These are phyloP conservation scores for Anniella stebbinsi DNA, from an alignment of 2,797 vertebrate genomes.

Conservation along the genomic window DNA sequence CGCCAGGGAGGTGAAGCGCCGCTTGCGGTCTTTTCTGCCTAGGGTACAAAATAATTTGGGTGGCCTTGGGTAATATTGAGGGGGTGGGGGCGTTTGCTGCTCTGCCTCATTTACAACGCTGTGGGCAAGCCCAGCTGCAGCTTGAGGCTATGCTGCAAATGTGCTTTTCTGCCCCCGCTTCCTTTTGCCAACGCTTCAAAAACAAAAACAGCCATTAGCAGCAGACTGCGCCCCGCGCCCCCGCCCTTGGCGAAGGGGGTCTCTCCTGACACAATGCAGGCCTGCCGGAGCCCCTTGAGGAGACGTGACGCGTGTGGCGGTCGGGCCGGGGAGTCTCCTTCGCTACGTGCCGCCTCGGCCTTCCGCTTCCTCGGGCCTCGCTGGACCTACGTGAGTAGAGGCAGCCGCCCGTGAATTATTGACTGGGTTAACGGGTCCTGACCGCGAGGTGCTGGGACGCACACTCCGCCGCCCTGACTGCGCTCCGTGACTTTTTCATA, in stretches of 20 bases:
- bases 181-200: background rate
- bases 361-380: constrained; percentile 39
- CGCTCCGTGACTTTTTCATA: constrained; percentile 46
- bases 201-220: background rate
- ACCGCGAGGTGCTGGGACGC: background rate
- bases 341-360: constrained; percentile 56
- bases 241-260: background rate
- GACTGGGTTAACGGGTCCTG: background rate
- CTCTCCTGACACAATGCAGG: background rate
- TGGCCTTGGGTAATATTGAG: background rate
- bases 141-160: background rate
- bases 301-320: constrained; percentile 49
- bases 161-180: background rate
- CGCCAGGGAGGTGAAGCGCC: background rate
- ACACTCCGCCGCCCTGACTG: constrained; percentile 15
- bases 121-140: no score
- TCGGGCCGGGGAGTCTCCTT: background rate
- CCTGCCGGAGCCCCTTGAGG: background rate
- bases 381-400: constrained; percentile 57
- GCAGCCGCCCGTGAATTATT: constrained; percentile 23
- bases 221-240: background rate
- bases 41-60: no score
- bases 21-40: background rate
- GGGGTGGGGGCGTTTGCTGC: no score
- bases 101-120: background rate